Base-by-base conservation (phyloP, 2,113 vertebrate genomes). In the Sinocyclocheilus rhinocerous region DNA sequence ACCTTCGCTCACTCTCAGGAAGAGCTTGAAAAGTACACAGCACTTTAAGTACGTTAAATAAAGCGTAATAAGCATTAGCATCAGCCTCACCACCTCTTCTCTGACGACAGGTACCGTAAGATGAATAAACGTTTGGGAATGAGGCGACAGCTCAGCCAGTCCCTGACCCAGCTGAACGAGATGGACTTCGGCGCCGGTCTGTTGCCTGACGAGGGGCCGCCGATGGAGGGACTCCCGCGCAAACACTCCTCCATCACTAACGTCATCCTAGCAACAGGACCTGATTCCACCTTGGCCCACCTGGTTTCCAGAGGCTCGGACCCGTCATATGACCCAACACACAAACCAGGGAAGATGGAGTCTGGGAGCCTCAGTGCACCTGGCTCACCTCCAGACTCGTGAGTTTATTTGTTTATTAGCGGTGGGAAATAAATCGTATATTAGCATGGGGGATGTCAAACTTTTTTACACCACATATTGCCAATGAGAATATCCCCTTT, bases 1-100 rank as follows among this genome's bases (percentile, higher is more conserved):
- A 99, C 98, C 65, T 99, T 99, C 82, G 97, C 97, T 89, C 98
- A 99, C 90, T 98, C 98, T 69, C 98, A 99, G 93, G 98, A 99
- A 92, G 98, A 99, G 91, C 95, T 99, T 84, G 98, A 99, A 93
- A 99, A 98, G 98, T 99, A 91, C 96, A 97, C 95, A 18, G 20
- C 7, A 29, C 1, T 15, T 67, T 22, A 20, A 70, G 6, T 11
- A 18, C 0, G 6, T 39, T 13, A 59, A 24, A 9, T 8, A 22
- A n/a, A 36, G 4, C 0, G 16, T 13, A 13, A 36, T 24, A 5
- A 24, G 45, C 10, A 7, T 67, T 20, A 18, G 73, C 65, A 15
- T 22, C 33, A 24, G 63, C 81, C 15, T 85, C 57, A 82, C 16
- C 18, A 72, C 36, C 48, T 36, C 10, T 87, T 36, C 50, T 73